Evolutionary conservation across 92 coral and sea anemone genomes (phyloP), one percentile per base, ranked within the genome.

Genomic region (Umimayanthus kanabou): DNA sequence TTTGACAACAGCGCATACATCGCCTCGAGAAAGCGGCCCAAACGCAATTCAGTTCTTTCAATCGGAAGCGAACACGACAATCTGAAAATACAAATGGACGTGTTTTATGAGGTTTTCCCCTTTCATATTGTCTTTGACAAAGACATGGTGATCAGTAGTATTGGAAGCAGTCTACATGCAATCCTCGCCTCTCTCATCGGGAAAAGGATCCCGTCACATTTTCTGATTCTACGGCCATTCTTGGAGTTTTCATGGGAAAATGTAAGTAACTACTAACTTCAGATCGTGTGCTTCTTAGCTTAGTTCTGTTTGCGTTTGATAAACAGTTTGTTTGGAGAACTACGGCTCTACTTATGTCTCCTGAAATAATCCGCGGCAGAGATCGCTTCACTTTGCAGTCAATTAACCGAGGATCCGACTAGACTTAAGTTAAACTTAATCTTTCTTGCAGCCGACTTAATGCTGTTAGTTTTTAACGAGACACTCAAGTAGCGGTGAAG

Each of bases 31-130:
- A 91, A 93, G 61, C 66, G 93, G 5, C 96, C 96, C 0, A 95
- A 95, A 75, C 85, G 98, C 10, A 95, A 95, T 8, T 95, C 98
- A 0, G 96, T 95, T 8, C 91, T 95, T 49, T 95, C 98, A 15
- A 88, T 95, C 4, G 88, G 87, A 77, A 92, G 94, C n/a, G 94
- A 95, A 20, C 76, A 88, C 33, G 96, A 89, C 26, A 93, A 89
- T 55, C 87, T 92, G 1, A 91, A 92, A 66, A 95, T 95, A 40
- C 94, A 91, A 80, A 93, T 95, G 94, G 98, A 92, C 15, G 94
- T 95, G 0, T 93, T 95, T 37, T 93, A 95, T 58, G 98, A 93
- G 90, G 96, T 93, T 72, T 93, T 95, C 82, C 98, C 98, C 49
- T 95, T 95, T 89, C 98, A 95, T 43, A 90, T 95, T 84, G 94